These are phyloP conservation scores for Lophotis ruficrista DNA, from an alignment of 2,113 vertebrate species.

Conservation along the genomic window DNA sequence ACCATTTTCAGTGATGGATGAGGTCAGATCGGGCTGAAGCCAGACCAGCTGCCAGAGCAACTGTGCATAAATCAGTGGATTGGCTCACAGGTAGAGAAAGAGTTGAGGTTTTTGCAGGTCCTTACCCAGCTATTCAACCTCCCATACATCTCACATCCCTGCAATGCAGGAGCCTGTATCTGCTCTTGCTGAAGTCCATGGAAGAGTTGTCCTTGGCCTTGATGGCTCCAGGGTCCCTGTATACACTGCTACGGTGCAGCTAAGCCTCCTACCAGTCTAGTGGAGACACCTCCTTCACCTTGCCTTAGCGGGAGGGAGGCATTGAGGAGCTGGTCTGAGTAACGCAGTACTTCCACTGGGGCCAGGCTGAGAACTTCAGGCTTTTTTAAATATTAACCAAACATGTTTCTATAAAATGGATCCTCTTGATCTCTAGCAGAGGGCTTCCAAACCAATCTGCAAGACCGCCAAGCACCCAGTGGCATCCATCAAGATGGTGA, in stretches of 20 bases:
- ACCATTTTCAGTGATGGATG: slow-evolving; percentile 12
- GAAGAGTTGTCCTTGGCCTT: neutral
- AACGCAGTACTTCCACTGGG: neutral
- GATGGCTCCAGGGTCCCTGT: neutral
- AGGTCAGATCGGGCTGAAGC: neutral
- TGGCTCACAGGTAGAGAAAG: neutral
- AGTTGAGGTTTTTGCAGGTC: neutral
- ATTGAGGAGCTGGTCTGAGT: neutral
- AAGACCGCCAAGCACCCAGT: neutral
- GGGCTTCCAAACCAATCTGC: neutral
- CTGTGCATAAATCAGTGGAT: slow-evolving; percentile 15
- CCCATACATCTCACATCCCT: neutral
- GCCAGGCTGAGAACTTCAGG: neutral
- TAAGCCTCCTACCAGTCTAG: neutral
- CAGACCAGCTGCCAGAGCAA: slow-evolving; percentile 34
- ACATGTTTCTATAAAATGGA: neutral
- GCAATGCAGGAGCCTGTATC: neutral
- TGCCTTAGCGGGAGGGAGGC: neutral
- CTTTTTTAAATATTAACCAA: neutral
- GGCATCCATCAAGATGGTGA: neutral
- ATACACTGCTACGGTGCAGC: accelerated
- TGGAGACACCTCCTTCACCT: neutral
- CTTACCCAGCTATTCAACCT: neutral
- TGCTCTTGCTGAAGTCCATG: neutral
- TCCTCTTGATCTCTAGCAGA: neutral